Evolutionary conservation across 1,140 invertebrate genomes (phyloP).

Genomic region (Drosophila paulistorum): DNA sequence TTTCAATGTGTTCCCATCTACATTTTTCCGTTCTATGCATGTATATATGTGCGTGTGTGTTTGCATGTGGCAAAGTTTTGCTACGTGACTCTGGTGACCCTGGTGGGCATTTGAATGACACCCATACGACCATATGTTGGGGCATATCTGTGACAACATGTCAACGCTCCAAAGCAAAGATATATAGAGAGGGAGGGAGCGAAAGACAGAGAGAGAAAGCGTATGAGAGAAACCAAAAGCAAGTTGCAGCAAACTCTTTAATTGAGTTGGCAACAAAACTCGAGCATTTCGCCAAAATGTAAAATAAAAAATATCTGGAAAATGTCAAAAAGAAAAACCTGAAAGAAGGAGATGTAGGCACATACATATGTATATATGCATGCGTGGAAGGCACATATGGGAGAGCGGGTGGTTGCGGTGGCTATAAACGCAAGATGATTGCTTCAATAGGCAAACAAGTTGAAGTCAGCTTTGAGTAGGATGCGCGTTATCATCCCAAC

Average conservation of each 20-base stretch:
- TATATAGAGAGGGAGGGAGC: not conserved
- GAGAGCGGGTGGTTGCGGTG: not conserved
- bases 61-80: not conserved
- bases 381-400: too few relatives aligned
- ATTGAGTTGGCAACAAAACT: conserved; percentile 38
- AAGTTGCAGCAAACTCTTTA: conserved; percentile 26
- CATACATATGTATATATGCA: too few relatives aligned
- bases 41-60: conserved; percentile 16
- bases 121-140: conserved; percentile 10
- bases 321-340: not conserved
- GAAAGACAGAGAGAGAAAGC: not conserved
- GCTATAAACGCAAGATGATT: not conserved
- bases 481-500: conserved; percentile 33
- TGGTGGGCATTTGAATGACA: conserved; percentile 18
- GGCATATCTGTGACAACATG: conserved; percentile 19
- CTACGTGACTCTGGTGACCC: conserved; percentile 12
- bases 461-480: conserved; percentile 12
- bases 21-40: not conserved
- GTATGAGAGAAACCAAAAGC: not conserved
- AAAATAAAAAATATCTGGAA: not conserved
- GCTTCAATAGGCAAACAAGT: conserved; percentile 15
- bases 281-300: conserved; percentile 8
- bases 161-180: conserved; percentile 3
- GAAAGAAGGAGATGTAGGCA: too few relatives aligned
- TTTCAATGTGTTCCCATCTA: not conserved